A percentile compares a stretch with the other conserved stretches of the same genome.
Conservation (phyloP, 1,140 invertebrate species). For the Micrasema longulum region DNA sequence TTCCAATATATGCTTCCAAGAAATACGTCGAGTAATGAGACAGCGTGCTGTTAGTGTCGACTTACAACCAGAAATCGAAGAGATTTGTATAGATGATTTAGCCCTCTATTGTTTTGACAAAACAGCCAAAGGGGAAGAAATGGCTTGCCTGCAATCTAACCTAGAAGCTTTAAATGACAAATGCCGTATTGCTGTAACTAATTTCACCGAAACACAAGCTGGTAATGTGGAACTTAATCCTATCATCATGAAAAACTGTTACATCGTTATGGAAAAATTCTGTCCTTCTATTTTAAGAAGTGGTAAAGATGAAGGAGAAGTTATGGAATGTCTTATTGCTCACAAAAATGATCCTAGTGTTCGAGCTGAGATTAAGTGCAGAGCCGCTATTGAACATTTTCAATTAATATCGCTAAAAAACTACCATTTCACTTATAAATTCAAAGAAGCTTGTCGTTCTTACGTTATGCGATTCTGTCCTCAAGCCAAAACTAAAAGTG, state of each 20-base stretch:
- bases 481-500: slow-evolving; percentile 81
- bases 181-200: slow-evolving; percentile 82
- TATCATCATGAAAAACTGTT: slow-evolving; percentile 85
- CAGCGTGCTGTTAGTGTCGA: slow-evolving; percentile 92
- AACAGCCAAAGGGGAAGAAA: slow-evolving; percentile 87
- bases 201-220: slow-evolving; percentile 91
- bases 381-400: slow-evolving; percentile 94
- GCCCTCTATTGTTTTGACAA: slow-evolving; percentile 86
- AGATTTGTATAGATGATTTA: slow-evolving; percentile 88
- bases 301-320: slow-evolving; percentile 82
- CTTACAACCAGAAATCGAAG: slow-evolving; percentile 93
- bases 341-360: slow-evolving; percentile 90
- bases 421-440: slow-evolving; percentile 94
- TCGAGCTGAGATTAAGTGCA: slow-evolving; percentile 84
- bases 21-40: slow-evolving; percentile 92
- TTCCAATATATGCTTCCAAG: slow-evolving; percentile 75
- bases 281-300: slow-evolving; percentile 79
- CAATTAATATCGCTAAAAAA: slow-evolving; percentile 93
- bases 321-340: slow-evolving; percentile 94
- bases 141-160: slow-evolving; percentile 93
- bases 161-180: slow-evolving; percentile 76
- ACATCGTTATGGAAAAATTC: slow-evolving; percentile 83
- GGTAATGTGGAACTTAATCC: slow-evolving; percentile 88
- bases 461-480: slow-evolving; percentile 87
- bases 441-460: slow-evolving; percentile 92